Evolutionary conservation across 2,113 vertebrate genomes (phyloP).

Genomic region (Serinus canaria): DNA sequence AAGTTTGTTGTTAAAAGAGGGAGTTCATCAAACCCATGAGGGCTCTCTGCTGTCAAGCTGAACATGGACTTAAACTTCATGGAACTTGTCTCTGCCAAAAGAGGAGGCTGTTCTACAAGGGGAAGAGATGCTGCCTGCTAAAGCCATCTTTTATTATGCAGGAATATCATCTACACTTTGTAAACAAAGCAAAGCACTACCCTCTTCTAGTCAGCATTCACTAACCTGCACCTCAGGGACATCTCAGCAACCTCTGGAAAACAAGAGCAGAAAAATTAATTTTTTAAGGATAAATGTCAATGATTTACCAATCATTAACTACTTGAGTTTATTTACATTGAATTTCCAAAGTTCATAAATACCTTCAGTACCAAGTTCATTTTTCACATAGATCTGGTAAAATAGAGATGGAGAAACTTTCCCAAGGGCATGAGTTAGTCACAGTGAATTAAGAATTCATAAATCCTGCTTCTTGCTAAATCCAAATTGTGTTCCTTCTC

Average conservation of each 20-base stretch:
- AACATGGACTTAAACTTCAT: not conserved
- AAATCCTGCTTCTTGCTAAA: not conserved
- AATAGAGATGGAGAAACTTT: not conserved
- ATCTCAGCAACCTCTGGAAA: not conserved
- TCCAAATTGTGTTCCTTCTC: not conserved
- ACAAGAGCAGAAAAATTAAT: not conserved
- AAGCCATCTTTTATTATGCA: not conserved
- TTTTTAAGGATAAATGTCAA: not conserved
- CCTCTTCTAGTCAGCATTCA: not conserved
- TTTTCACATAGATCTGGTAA: not conserved
- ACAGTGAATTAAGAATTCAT: not conserved
- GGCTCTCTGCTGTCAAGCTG: not conserved
- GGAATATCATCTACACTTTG: not conserved
- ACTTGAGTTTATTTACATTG: not conserved
- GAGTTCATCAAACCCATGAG: not conserved
- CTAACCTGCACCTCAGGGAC: not conserved
- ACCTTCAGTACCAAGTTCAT: not conserved
- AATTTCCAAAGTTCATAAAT: not conserved
- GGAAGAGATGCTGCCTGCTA: not conserved
- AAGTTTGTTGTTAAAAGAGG: not conserved
- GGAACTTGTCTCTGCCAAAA: not conserved
- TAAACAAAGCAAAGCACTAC: not conserved
- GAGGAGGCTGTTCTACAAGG: not conserved
- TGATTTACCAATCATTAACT: not conserved
- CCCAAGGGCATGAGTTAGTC: constrained; percentile 4